Percentiles rank a stretch among this genome's conserved stretches.
Conservation (phyloP, 2,113 vertebrate genomes). For the Megaceryle maxima region DNA sequence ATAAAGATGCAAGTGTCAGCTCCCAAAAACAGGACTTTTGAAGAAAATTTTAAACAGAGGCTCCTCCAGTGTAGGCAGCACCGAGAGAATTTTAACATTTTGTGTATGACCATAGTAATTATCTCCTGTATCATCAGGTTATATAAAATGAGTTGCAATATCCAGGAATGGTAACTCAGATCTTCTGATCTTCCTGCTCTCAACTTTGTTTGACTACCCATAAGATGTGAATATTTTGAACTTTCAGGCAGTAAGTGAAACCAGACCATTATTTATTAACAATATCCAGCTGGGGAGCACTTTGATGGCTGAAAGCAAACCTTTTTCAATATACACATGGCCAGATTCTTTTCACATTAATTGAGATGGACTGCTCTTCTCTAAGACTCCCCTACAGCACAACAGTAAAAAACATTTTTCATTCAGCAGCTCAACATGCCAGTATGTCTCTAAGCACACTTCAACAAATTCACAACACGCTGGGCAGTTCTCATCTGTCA, state of each 20-base stretch:
- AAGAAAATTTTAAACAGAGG: neutral
- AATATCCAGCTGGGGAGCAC: constrained; percentile 8
- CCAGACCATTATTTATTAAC: constrained; percentile 50
- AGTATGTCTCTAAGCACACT: constrained; percentile 3
- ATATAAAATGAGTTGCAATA: neutral
- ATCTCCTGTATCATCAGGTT: neutral
- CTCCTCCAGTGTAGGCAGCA: neutral
- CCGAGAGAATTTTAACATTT: neutral
- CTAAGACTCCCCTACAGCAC: neutral
- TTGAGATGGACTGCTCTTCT: constrained; percentile 40
- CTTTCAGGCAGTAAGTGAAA: constrained; percentile 25
- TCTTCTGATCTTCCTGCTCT: neutral
- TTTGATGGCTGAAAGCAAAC: constrained; percentile 41
- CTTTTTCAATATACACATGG: neutral
- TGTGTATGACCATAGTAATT: neutral
- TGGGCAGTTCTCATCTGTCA: neutral
- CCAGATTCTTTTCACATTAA: constrained; percentile 36
- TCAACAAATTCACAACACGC: constrained; percentile 1
- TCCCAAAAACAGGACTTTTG: neutral
- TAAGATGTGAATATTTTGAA: neutral
- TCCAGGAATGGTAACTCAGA: neutral
- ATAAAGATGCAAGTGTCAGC: neutral
- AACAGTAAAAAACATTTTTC: constrained; percentile 32
- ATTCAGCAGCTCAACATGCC: neutral
- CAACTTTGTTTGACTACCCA: neutral